Percentiles rank a stretch among this genome's conserved stretches.
phyloP scores from a whole-genome alignment of 2,113 vertebrate genomes.

The Cynoglossus semilaevis region DNA sequence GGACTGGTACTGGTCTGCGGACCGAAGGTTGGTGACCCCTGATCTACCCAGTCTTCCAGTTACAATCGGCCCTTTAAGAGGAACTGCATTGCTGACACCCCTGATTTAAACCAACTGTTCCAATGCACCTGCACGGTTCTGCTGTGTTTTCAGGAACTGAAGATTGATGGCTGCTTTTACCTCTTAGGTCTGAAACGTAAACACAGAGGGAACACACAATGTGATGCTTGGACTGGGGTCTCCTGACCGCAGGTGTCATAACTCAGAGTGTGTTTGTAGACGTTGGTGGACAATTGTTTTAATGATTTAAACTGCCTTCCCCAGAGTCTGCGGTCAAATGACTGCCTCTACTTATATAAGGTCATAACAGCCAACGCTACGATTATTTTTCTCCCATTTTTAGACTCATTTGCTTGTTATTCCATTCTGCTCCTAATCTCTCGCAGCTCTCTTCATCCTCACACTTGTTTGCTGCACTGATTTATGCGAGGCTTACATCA shows the following conservation, averaged over 20 bases:
- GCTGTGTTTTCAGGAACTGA: conserved; percentile 61
- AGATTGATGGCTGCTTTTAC: conserved; percentile 16
- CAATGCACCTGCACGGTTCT: conserved; percentile 29
- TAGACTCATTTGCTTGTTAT: conserved; percentile 39
- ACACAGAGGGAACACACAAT: conserved; percentile 32
- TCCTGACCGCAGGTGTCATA: conserved; percentile 59
- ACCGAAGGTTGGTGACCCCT: no score
- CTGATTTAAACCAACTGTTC: not conserved
- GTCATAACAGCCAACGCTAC: conserved; percentile 26
- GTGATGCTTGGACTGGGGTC: conserved; percentile 57
- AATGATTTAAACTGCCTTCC: conserved; percentile 43
- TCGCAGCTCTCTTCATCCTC: conserved; percentile 29
- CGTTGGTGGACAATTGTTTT: conserved; percentile 55
- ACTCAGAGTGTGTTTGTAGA: conserved; percentile 54
- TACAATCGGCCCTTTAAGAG: no score
- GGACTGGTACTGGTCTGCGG: no score
- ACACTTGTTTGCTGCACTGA: conserved; percentile 36
- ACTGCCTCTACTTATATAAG: conserved; percentile 23
- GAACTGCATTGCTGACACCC: no score
- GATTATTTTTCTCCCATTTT: conserved; percentile 16
- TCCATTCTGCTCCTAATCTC: conserved; percentile 27
- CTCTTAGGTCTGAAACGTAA: conserved; percentile 51
- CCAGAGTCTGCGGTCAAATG: conserved; percentile 26
- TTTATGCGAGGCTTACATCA: conserved; percentile 32
- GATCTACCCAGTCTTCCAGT: no score